phyloP scores from a whole-genome alignment of 2,888 invertebrate genomes.

The Callosobruchus maculatus region DNA sequence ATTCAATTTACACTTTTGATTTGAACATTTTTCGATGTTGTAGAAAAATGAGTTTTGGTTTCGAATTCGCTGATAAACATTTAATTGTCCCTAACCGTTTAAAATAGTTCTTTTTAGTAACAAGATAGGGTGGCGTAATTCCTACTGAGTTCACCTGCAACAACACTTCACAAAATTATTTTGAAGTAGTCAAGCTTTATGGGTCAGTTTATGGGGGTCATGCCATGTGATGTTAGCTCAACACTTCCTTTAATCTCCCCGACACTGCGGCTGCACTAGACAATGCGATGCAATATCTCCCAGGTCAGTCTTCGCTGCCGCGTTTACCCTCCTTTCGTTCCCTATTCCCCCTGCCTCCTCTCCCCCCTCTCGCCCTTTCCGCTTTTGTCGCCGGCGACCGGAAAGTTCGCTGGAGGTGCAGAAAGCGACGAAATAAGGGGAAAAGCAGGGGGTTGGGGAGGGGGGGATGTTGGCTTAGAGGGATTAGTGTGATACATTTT shows the following conservation, averaged over 20 bases:
- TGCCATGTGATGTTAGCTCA: background rate
- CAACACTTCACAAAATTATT: no score
- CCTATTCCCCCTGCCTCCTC: constrained; percentile 12
- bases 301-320: constrained; percentile 30
- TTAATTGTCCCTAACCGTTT: no score
- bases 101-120: no score
- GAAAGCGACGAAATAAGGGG: background rate
- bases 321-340: constrained; percentile 11
- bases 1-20: no score
- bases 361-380: constrained; percentile 10
- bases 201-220: no score
- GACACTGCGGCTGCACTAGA: constrained; percentile 4
- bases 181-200: no score
- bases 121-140: no score
- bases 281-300: constrained; percentile 32
- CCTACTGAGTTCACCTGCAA: no score
- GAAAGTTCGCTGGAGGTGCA: constrained; percentile 1
- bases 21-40: no score
- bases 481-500: background rate
- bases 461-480: background rate
- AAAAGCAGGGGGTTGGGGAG: background rate
- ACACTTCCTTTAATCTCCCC: background rate
- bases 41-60: no score
- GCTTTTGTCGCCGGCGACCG: background rate
- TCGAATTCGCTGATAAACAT: no score